Evolutionary conservation across 2,888 invertebrate genomes (phyloP), one percentile per base, ranked within the genome.

Genomic region (Lasioglossum morio): DNA sequence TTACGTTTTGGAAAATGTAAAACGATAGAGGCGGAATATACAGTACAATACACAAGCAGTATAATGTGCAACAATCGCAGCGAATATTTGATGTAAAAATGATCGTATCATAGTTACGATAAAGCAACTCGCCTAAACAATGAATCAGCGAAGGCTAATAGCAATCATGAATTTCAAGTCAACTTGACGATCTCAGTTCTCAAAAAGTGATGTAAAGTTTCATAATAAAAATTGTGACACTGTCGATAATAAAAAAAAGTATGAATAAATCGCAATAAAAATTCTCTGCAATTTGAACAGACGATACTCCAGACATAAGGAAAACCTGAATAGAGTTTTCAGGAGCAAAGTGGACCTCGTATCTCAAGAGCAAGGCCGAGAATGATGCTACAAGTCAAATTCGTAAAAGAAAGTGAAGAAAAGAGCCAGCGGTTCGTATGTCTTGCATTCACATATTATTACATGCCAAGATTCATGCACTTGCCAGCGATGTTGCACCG

Each of bases 1-100:
- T 72, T 40, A 7, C 69, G 30, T n/a, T 27, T 27, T 2, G 30
- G 27, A n/a, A 19, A 69, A 46, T 27, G 53, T 72, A 57, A 27
- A 40, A 72, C 48, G 48, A 74, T 53, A 40, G 53, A 43, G 4
- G 27, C 34, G 70, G 34, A 23, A 30, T 53, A 66, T 14, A 27
- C 34, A 43, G 37, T 27, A 23, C 53, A 53, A 53, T 23, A 53
- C 10, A 19, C 53, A n/a, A 16, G 23, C 5, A 8, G 30, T 30
- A 57, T 12, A 78, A 40, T 27, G 19, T 16, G 60, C 23, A 7
- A 27, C 46, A 57, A 34, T 46, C 23, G 16, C 12, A 5, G 27
- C 12, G 19, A 12, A 34, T 48, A 30, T 57, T 78, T 48, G 46
- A 78, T 72, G 23, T 43, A 75, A 78, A 78, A 82, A 66, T 77